These are phyloP conservation scores for Leptodactylus fallax DNA, from an alignment of 2,797 vertebrate genomes.

Conservation along the genomic window DNA sequence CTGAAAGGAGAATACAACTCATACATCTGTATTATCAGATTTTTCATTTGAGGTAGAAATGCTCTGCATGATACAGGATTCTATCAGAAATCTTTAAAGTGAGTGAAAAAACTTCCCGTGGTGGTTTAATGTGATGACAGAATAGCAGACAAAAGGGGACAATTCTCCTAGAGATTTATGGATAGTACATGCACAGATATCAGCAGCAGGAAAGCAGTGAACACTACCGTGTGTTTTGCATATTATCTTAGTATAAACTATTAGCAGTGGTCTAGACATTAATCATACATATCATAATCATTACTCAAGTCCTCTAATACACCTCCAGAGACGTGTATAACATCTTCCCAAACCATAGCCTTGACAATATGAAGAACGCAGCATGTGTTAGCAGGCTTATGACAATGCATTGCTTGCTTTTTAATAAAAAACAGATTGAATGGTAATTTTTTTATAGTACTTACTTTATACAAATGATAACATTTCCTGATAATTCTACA, in stretches of 20 bases:
- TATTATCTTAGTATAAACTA: slow-evolving; percentile 37
- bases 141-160: background rate
- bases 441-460: background rate
- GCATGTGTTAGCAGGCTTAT: background rate
- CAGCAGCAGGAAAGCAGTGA: background rate
- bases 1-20: background rate
- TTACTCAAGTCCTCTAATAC: slow-evolving; percentile 4
- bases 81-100: background rate
- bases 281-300: slow-evolving; percentile 33
- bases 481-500: slow-evolving; percentile 15
- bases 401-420: slow-evolving; percentile 1
- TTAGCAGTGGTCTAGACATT: slow-evolving; percentile 40
- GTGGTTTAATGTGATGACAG: background rate
- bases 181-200: background rate
- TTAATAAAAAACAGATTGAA: slow-evolving; percentile 42
- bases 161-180: background rate
- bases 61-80: background rate
- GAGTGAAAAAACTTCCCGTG: background rate
- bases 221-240: slow-evolving; percentile 18
- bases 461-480: background rate
- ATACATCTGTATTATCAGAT: background rate
- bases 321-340: slow-evolving; percentile 25
- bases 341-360: background rate
- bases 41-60: background rate
- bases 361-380: slow-evolving; percentile 28